These are phyloP conservation scores for Diplazon laetatorius DNA, from an alignment of 2,888 invertebrate genomes.

Conservation along the genomic window DNA sequence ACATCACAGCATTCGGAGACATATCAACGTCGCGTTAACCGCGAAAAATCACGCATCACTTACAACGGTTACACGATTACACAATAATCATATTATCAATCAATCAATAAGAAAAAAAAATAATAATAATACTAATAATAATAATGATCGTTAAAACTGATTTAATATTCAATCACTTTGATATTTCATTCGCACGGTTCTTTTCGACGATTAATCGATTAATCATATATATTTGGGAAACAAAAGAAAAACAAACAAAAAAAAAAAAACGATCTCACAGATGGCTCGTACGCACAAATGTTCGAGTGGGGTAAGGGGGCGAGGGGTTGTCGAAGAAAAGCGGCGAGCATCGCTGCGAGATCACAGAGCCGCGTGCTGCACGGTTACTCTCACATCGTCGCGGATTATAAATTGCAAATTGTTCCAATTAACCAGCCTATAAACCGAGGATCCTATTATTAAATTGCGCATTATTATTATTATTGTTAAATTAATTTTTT, in stretches of 20 bases:
- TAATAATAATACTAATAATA: constrained; percentile 40
- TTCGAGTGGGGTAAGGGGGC: constrained; percentile 17
- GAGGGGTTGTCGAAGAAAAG: too few species aligned
- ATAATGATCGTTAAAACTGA: constrained; percentile 62
- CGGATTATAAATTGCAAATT: constrained; percentile 69
- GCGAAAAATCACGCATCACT: constrained; percentile 47
- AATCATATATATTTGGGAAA: too few species aligned
- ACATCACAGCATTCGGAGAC: too few species aligned
- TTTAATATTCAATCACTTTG: constrained; percentile 46
- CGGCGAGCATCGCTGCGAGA: constrained; percentile 57
- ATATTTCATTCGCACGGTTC: constrained; percentile 47
- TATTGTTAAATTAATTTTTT: constrained; percentile 58
- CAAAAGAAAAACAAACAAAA: too few species aligned
- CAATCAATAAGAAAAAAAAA: constrained; percentile 56
- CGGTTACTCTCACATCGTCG: constrained; percentile 59
- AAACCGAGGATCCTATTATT: constrained; percentile 69
- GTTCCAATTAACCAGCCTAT: constrained; percentile 79
- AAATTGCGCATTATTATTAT: constrained; percentile 59
- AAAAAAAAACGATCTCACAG: constrained; percentile 40
- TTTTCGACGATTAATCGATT: too few species aligned
- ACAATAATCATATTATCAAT: constrained; percentile 56
- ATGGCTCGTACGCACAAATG: constrained; percentile 38
- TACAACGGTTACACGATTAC: constrained; percentile 58
- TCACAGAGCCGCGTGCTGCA: constrained; percentile 60
- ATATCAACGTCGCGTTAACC: too few species aligned